phyloP scores from a whole-genome alignment of 2,888 invertebrate genomes.

The Helicoverpa assulta region DNA sequence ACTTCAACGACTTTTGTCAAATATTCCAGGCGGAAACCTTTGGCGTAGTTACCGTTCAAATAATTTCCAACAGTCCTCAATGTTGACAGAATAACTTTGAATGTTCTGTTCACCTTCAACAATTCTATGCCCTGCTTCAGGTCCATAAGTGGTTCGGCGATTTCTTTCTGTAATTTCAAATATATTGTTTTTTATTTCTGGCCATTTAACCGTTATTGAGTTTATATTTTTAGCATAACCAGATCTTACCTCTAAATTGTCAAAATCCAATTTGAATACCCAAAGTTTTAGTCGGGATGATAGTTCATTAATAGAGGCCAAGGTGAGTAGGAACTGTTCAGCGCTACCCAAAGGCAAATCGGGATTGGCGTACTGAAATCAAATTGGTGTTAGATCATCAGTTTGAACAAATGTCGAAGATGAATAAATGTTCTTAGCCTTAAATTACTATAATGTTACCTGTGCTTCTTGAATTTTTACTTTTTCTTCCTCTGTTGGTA shows the following conservation, averaged over 20 bases:
- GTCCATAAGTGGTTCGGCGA: constrained; percentile 99
- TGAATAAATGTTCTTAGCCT: background rate
- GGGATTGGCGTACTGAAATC: constrained; percentile 93
- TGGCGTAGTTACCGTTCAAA: constrained; percentile 97
- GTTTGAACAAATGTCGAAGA: background rate
- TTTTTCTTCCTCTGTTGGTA: constrained; percentile 99
- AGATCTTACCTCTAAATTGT: constrained; percentile 95
- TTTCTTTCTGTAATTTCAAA: constrained; percentile 93
- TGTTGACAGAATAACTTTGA: constrained; percentile 98
- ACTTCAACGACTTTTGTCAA: constrained; percentile 99
- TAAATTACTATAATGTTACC: constrained; percentile 66
- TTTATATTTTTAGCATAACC: background rate
- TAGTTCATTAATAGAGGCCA: constrained; percentile 98
- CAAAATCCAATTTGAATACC: constrained; percentile 99
- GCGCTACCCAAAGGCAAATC: constrained; percentile 98
- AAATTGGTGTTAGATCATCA: background rate
- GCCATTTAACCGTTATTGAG: background rate
- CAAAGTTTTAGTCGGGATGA: constrained; percentile 98
- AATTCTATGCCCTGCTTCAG: constrained; percentile 98
- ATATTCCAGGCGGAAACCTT: constrained; percentile 99
- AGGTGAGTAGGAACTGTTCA: constrained; percentile 99
- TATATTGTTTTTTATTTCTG: background rate
- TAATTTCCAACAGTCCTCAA: constrained; percentile 98
- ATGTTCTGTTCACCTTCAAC: constrained; percentile 97
- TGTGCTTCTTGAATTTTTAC: constrained; percentile 99